Evolutionary conservation across 1,140 invertebrate species (phyloP), one percentile per base, ranked within the genome.

Genomic region (Zaprionus ornatus): DNA sequence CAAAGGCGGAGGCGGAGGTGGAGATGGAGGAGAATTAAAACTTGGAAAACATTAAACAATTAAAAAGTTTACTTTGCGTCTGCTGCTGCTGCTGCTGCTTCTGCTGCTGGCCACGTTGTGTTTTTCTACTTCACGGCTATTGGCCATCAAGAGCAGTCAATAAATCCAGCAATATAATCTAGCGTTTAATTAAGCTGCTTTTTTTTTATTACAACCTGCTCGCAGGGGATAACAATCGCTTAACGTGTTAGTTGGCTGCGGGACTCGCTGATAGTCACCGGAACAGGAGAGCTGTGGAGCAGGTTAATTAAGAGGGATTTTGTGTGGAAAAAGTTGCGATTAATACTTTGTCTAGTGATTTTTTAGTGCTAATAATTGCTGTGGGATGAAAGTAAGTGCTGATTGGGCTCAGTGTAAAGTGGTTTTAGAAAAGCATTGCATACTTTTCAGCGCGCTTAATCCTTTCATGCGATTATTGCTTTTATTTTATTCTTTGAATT

Each of bases 41-140:
- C 75, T 85, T 81, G 57, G 13, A 29, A 75, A 82, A 83, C 82
- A 86, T 86, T 86, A 79, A 86, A 86, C 82, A 86, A 86, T 86
- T 86, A 86, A 86, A 86, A 86, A 86, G 82, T 86, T 86, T 66
- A 61, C 62, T 40, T 67, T 75, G 27, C 40, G 52, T 55, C 65
- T 52, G 72, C 32, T 55, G 64, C 80, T 60, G 69, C 61, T 60
- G 72, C 78, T 55, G 69, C 55, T 60, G 72, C 78, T 50, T 9
- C 48, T 23, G 69, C 40, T 67, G 63, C 63, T 79, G 57, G 68
- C 74, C 75, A 66, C 77, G 60, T 75, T 68, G 45, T 63, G 59
- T 74, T 73, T 40, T 19, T 80, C 55, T 32, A 60, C 42, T 59
- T 59, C 42, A 68, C 42, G 65, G 25, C 15, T 60, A 60, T 66